Percentiles rank a stretch among this genome's conserved stretches.
Evolutionary conservation across 2,888 invertebrate species (phyloP).

Genomic region (Eristalinus sepulchralis): DNA sequence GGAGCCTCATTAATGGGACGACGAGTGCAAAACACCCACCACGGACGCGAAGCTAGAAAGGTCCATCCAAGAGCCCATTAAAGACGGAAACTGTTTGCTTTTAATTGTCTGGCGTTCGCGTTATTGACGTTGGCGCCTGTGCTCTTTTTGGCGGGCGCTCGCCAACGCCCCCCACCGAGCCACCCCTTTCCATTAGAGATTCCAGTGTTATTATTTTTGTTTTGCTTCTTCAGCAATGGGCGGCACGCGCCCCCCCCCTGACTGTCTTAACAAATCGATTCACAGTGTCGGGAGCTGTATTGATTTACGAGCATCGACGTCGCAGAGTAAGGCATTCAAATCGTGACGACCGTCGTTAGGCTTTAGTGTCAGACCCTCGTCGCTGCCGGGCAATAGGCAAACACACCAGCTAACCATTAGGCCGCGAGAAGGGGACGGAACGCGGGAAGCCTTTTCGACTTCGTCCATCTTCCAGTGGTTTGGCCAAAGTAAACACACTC

Average conservation of each 20-base stretch:
- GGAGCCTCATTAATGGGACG: slow-evolving; percentile 25
- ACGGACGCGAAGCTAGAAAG: neutral
- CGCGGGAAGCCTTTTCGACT: neutral
- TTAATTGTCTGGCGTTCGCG: slow-evolving; percentile 35
- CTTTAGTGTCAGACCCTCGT: slow-evolving; percentile 27
- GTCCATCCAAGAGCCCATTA: slow-evolving; percentile 20
- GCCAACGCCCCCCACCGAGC: neutral
- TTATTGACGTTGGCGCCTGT: slow-evolving; percentile 26
- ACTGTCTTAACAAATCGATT: slow-evolving; percentile 38
- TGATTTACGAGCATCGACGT: slow-evolving; percentile 31
- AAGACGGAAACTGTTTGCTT: slow-evolving; percentile 44
- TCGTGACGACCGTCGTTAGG: slow-evolving; percentile 37
- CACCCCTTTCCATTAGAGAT: slow-evolving; percentile 1
- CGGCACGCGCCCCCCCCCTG: neutral
- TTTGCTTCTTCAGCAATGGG: neutral
- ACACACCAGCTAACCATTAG: neutral
- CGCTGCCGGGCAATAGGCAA: neutral
- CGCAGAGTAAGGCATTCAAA: slow-evolving; percentile 37
- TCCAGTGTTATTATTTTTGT: neutral
- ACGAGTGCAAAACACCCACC: slow-evolving; percentile 20
- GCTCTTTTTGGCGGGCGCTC: slow-evolving; percentile 1
- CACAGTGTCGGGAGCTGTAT: slow-evolving; percentile 22
- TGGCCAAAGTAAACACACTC: slow-evolving; percentile 22
- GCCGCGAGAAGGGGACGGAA: neutral
- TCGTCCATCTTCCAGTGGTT: neutral